Evolutionary conservation across 2,797 vertebrate genomes (phyloP), one percentile per base, ranked within the genome.

Genomic region (Pterois miles): DNA sequence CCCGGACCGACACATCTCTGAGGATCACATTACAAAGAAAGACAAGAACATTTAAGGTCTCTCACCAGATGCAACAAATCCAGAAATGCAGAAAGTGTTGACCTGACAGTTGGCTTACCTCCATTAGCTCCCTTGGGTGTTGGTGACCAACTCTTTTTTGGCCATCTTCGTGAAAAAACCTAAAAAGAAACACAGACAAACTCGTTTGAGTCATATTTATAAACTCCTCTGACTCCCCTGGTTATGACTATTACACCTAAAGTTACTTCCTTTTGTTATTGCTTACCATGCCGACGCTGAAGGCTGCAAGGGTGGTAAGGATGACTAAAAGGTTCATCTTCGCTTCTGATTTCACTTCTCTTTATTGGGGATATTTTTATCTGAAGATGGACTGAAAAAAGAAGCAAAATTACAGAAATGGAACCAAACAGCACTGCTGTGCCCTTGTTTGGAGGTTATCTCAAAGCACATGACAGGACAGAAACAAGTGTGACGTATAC

Each of bases 1-100:
- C 20, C 86, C 95, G 1, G 77, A 74, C 34, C 74, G 90, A 89
- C 97, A 99, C 0, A 0, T 25, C n/a, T 50, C 89, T 80, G 57
- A 6, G 31, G 33, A 68, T 40, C n/a, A 78, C 50, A 69, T 60
- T 31, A 22, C 33, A 82, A 63, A 72, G 5, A 78, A 5, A 72
- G 20, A 27, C 1, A 1, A 56, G 23, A 59, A 43, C 8, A 71
- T 78, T 67, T 25, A 64, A 64, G 31, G 18, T 43, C 11, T 52
- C 7, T 34, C 31, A 34, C 16, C 48, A 20, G n/a, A 27, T 29
- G 5, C 62, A 13, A 18, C 10, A 65, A 18, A 68, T 33, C 8
- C 16, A 36, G 1, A 59, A 52, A 43, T 43, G 40, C 63, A 22
- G 31, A 4, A 8, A 34, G 2, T 22, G 4, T 62, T 36, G 2